Evolutionary conservation across 2,113 vertebrate genomes (phyloP).

Genomic region (Chroicocephalus ridibundus): DNA sequence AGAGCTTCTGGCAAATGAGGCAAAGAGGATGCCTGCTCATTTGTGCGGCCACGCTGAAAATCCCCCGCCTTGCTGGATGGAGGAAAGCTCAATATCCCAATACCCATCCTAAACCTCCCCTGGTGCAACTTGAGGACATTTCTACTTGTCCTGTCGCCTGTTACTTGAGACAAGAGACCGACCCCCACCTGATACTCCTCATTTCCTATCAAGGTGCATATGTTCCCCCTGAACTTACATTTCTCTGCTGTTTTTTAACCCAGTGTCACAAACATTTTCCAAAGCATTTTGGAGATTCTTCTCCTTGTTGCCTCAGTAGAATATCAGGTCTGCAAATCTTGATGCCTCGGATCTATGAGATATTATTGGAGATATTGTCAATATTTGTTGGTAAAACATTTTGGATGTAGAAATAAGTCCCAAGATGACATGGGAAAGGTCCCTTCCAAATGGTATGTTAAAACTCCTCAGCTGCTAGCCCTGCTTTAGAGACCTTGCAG

Average conservation of each 20-base stretch:
- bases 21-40: background rate
- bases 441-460: background rate
- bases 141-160: background rate
- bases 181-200: background rate
- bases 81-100: background rate
- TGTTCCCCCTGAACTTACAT: background rate
- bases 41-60: constrained; percentile 60
- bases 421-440: background rate
- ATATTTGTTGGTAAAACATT: background rate
- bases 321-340: background rate
- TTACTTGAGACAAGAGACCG: background rate
- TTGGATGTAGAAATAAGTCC: background rate
- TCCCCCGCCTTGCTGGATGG: background rate
- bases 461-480: background rate
- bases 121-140: background rate
- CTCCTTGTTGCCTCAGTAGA: background rate
- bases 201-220: background rate
- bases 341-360: background rate
- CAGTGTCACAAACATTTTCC: background rate
- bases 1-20: constrained; percentile 38
- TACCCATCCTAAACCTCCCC: background rate
- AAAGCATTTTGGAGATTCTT: background rate
- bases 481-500: background rate
- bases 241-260: background rate
- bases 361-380: background rate